Conservation (phyloP, 2,888 invertebrate species). For the Epinotia demarniana region DNA sequence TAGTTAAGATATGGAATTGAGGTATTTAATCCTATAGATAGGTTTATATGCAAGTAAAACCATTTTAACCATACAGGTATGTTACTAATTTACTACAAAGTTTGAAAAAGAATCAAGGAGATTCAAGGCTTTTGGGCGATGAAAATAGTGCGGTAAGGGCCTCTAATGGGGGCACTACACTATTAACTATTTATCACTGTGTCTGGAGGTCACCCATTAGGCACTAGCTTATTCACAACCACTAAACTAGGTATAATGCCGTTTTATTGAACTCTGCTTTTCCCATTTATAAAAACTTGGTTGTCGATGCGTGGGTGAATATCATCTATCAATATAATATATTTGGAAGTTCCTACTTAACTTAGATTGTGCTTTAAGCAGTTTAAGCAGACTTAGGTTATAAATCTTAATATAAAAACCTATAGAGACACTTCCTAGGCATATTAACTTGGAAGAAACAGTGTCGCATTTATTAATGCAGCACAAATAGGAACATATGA, state of each 20-base stretch:
- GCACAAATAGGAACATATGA: no score
- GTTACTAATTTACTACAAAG: not conserved
- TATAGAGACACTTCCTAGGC: no score
- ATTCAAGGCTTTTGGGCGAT: not conserved
- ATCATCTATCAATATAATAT: not conserved
- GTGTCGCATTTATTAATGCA: no score
- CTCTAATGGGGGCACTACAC: conserved; percentile 25
- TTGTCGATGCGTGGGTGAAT: not conserved
- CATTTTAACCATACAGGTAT: no score
- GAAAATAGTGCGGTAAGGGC: conserved; percentile 30
- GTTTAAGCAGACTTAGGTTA: no score
- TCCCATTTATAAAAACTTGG: not conserved
- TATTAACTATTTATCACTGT: conserved; percentile 34
- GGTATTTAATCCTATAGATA: no score
- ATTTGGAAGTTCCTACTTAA: not conserved
- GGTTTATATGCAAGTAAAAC: no score
- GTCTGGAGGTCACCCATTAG: conserved; percentile 36
- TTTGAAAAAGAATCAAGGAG: not conserved
- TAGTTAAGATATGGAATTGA: no score
- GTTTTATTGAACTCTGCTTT: conserved; percentile 6
- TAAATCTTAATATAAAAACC: no score
- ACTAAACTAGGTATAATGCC: conserved; percentile 23
- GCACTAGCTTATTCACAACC: conserved; percentile 18
- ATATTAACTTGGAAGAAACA: no score
- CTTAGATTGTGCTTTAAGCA: not conserved